A percentile compares a stretch with the other conserved stretches of the same genome.
Evolutionary conservation across 2,888 invertebrate species (phyloP).

Genomic region (Orchestes rusci): DNA sequence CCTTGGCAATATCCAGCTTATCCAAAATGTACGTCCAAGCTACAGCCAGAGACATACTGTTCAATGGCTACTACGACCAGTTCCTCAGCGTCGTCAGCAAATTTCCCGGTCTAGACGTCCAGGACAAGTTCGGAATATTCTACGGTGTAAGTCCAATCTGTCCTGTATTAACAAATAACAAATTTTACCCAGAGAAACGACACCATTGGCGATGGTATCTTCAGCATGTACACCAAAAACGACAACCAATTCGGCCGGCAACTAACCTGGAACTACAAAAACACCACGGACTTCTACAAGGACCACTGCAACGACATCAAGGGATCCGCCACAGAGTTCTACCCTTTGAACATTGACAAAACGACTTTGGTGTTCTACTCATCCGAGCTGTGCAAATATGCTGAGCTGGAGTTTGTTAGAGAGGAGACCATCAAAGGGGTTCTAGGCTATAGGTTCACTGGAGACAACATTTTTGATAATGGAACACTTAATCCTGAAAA

Average conservation of each 20-base stretch:
- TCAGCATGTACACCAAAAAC: slow-evolving; percentile 66
- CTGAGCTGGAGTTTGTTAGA: slow-evolving; percentile 54
- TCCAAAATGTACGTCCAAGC: slow-evolving; percentile 51
- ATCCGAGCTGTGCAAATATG: slow-evolving; percentile 67
- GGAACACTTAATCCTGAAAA: slow-evolving; percentile 53
- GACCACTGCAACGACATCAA: slow-evolving; percentile 55
- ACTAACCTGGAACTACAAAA: slow-evolving; percentile 62
- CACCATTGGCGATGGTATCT: slow-evolving; percentile 63
- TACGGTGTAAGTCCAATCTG: slow-evolving; percentile 50
- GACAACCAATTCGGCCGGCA: slow-evolving; percentile 62
- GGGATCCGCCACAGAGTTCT: slow-evolving; percentile 77
- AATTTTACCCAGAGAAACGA: slow-evolving; percentile 60
- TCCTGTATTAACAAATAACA: background rate
- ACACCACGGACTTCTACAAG: slow-evolving; percentile 49
- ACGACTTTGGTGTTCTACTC: slow-evolving; percentile 57
- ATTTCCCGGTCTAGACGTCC: slow-evolving; percentile 52
- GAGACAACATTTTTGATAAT: slow-evolving; percentile 61
- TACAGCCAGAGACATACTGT: slow-evolving; percentile 62
- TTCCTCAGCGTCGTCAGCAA: slow-evolving; percentile 59
- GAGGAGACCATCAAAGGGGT: slow-evolving; percentile 55
- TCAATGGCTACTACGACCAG: slow-evolving; percentile 72
- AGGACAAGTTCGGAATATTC: slow-evolving; percentile 81
- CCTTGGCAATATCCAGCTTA: slow-evolving; percentile 39
- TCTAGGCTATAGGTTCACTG: slow-evolving; percentile 57
- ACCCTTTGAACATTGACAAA: slow-evolving; percentile 61